Evolutionary conservation across 2,888 invertebrate species (phyloP).

Genomic region (Pristionchus exspectatus): DNA sequence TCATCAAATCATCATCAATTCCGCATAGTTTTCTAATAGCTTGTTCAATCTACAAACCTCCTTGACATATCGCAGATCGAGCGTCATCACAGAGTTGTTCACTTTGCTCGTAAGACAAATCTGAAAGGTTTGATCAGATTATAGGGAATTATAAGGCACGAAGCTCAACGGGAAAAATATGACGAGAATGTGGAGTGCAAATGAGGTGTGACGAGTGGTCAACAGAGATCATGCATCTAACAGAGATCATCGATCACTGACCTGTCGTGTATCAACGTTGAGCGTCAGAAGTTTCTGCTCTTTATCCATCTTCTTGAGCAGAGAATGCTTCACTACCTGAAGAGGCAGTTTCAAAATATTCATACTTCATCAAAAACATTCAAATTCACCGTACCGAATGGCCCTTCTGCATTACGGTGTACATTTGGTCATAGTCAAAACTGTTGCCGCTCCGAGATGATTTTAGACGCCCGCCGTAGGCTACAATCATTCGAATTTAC

Average conservation of each 20-base stretch:
- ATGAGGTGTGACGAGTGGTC: too few species aligned
- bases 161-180: background rate
- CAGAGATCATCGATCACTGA: background rate
- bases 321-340: slow-evolving; percentile 73
- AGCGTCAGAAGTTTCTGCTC: slow-evolving; percentile 70
- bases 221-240: too few species aligned
- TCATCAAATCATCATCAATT: background rate
- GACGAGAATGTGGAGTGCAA: too few species aligned
- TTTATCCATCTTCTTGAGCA: slow-evolving; percentile 77
- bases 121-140: background rate
- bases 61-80: slow-evolving; percentile 74
- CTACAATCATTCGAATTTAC: background rate
- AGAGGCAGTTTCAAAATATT: slow-evolving; percentile 1
- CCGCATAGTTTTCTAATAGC: too few species aligned
- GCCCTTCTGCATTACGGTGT: slow-evolving; percentile 51
- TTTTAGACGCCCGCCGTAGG: slow-evolving; percentile 27
- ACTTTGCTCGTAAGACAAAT: slow-evolving; percentile 18
- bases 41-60: slow-evolving; percentile 59
- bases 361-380: background rate
- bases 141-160: background rate
- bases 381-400: slow-evolving; percentile 13
- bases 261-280: slow-evolving; percentile 72
- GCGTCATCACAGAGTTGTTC: slow-evolving; percentile 59
- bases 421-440: slow-evolving; percentile 28
- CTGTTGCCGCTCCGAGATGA: background rate